Evolutionary conservation across 2,888 invertebrate genomes (phyloP).

Genomic region (Rhagium mordax): DNA sequence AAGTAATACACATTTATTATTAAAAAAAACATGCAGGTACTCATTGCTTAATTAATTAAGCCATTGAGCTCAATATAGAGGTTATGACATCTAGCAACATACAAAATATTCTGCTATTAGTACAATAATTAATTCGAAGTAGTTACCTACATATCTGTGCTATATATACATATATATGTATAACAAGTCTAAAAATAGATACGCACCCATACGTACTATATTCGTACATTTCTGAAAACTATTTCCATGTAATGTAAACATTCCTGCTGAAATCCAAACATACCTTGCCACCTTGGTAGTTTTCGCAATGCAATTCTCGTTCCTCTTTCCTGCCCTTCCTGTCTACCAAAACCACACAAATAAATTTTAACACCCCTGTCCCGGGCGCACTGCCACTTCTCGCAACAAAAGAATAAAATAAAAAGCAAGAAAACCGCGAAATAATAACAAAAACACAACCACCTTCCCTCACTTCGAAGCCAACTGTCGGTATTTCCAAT

Average conservation of each 20-base stretch:
- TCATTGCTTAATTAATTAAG: no score
- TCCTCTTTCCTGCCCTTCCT: neutral
- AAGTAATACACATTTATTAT: no score
- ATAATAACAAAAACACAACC: slow-evolving; percentile 52
- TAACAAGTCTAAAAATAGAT: slow-evolving; percentile 19
- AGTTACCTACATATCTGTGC: neutral
- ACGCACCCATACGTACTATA: neutral
- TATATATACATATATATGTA: neutral
- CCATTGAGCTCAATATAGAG: slow-evolving; percentile 7
- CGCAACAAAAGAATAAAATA: slow-evolving; percentile 38
- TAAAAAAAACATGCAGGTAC: no score
- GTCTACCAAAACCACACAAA: neutral
- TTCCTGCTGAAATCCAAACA: neutral
- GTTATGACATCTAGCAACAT: slow-evolving; percentile 17
- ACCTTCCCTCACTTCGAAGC: slow-evolving; percentile 45
- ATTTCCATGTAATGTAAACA: slow-evolving; percentile 8
- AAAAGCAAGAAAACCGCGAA: slow-evolving; percentile 44
- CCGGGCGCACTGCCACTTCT: neutral
- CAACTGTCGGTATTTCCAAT: slow-evolving; percentile 53
- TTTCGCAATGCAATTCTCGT: neutral
- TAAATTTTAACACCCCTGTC: neutral
- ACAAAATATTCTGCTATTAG: neutral
- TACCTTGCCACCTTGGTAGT: slow-evolving; percentile 13
- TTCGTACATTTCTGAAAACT: slow-evolving; percentile 2
- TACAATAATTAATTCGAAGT: no score